Evolutionary conservation across 2,888 invertebrate species (phyloP).

Genomic region (Antitype chi): DNA sequence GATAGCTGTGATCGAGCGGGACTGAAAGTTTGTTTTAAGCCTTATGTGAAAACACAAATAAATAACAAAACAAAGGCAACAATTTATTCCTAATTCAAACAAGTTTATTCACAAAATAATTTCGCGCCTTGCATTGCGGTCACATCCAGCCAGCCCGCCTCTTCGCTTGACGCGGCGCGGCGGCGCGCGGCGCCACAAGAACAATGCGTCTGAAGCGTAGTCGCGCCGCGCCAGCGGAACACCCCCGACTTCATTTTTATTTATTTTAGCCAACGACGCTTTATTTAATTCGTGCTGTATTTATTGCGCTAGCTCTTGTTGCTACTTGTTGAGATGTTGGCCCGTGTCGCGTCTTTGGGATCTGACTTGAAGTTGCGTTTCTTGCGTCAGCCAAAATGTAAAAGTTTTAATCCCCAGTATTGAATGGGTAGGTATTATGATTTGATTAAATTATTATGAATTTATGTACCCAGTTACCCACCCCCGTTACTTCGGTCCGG

Average conservation of each 20-base stretch:
- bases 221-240: constrained; percentile 60
- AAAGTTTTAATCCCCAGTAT: background rate
- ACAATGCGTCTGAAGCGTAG: constrained; percentile 1
- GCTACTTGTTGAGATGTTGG: constrained; percentile 64
- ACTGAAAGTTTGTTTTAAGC: constrained; percentile 6
- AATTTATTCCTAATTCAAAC: constrained; percentile 45
- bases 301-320: constrained; percentile 58
- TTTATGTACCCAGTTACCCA: background rate
- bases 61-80: constrained; percentile 17
- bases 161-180: constrained; percentile 29
- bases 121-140: constrained; percentile 49
- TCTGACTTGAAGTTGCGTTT: constrained; percentile 10
- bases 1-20: background rate
- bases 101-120: constrained; percentile 47
- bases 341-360: constrained; percentile 25
- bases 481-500: background rate
- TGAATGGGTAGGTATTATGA: background rate
- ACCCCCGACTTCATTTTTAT: constrained; percentile 64
- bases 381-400: background rate
- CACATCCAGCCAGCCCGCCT: constrained; percentile 52
- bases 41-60: background rate
- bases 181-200: background rate
- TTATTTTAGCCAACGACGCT: constrained; percentile 62
- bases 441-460: background rate
- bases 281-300: constrained; percentile 68